phyloP scores from a whole-genome alignment of 2,113 vertebrate species.

The Calyptommatus sinebrachiatus region DNA sequence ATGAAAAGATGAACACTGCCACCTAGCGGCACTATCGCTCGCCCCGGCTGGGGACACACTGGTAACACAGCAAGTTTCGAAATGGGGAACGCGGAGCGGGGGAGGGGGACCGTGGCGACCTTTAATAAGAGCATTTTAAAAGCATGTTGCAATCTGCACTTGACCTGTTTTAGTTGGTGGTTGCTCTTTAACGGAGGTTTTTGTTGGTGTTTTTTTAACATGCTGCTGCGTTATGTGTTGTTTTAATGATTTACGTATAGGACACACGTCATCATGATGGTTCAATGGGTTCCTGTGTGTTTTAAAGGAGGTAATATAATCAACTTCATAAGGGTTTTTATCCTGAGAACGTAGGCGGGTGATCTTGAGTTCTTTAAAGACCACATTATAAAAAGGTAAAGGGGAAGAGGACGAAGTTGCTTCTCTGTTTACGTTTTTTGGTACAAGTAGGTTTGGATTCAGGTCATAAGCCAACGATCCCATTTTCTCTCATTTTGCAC shows the following conservation, averaged over 20 bases:
- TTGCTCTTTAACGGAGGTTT: not conserved
- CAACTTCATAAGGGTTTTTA: not conserved
- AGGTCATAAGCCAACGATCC: no score
- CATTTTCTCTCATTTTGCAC: not conserved
- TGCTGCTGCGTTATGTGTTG: not conserved
- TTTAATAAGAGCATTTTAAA: not conserved
- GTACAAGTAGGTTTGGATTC: no score
- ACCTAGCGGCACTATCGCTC: conserved; percentile 55
- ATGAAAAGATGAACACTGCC: conserved; percentile 54
- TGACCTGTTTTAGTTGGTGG: not conserved
- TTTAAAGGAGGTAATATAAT: not conserved
- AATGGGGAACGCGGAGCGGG: not conserved
- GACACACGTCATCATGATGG: not conserved
- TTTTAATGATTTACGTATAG: not conserved
- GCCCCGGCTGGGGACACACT: not conserved
- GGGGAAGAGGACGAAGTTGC: not conserved
- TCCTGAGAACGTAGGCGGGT: not conserved
- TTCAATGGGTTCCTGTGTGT: not conserved
- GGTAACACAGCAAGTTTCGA: not conserved
- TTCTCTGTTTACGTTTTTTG: not conserved
- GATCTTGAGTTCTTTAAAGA: not conserved
- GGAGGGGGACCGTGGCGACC: not conserved
- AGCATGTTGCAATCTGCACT: not conserved
- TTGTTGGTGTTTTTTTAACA: no score
- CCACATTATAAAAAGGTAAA: not conserved